A percentile compares a stretch with the other conserved stretches of the same genome.
Conservation (phyloP, 2,797 vertebrate genomes). For the Calcarius lapponicus region DNA sequence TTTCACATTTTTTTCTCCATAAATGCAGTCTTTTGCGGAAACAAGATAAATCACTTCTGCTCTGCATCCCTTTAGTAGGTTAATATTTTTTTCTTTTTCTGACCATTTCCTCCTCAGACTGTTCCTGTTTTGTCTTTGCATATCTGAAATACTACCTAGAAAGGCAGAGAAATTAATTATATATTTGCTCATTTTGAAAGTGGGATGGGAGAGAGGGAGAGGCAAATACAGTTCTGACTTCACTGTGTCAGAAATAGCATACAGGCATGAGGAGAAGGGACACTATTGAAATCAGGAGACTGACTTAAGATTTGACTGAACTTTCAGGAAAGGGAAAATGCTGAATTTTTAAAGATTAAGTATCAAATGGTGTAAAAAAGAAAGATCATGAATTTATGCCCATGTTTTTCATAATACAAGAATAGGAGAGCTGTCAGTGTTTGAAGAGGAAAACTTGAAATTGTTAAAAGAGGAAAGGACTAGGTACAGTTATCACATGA, state of each 20-base stretch:
- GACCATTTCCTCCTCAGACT: neutral
- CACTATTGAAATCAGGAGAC: neutral
- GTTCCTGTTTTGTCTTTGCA: neutral
- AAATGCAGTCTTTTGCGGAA: neutral
- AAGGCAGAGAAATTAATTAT: neutral
- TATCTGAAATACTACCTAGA: neutral
- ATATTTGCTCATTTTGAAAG: neutral
- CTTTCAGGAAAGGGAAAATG: neutral
- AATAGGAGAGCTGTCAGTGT: neutral
- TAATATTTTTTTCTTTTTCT: neutral
- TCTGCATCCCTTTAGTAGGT: neutral
- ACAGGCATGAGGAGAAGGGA: neutral
- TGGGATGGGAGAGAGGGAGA: accelerated
- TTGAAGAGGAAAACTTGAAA: neutral
- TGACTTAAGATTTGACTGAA: neutral
- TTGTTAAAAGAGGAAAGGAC: neutral
- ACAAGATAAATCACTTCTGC: neutral
- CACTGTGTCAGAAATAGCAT: neutral
- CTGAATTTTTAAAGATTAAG: neutral
- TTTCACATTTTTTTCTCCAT: neutral
- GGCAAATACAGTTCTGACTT: neutral
- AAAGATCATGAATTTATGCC: neutral
- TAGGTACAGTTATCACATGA: neutral
- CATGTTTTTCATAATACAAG: neutral
- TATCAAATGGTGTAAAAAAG: neutral